Evolutionary conservation across 2,113 vertebrate species (phyloP), one percentile per base, ranked within the genome.

Genomic region (Pterocles orientalis): DNA sequence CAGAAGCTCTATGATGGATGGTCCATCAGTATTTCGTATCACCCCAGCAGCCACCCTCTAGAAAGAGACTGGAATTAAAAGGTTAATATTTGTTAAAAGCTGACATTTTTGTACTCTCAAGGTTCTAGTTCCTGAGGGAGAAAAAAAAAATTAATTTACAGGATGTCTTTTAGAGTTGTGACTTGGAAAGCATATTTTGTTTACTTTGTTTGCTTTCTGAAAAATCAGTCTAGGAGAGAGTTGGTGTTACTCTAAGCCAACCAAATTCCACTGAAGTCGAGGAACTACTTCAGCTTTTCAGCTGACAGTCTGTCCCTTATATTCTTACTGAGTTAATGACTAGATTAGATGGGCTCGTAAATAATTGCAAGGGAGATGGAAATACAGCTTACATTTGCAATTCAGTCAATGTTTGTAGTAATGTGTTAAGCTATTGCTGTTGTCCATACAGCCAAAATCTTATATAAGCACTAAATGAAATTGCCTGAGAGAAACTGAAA

Each of bases 31-130:
- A 77, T 95, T 91, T 95, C 81, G 56, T 89, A 71, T 50, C 11
- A 69, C 68, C 80, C 36, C 57, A 78, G 82, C 33, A 57, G 83
- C 73, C 80, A 89, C 16, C 36, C 73, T 96, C 86, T 94, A 78
- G 94, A 97, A 96, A 88, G 15, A 96, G 75, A 73, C 75, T 71
- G 89, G 87, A 94, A 97, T 95, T 62, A 88, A 97, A 96, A 93
- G 77, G 81, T 96, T 97, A 97, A 95, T 97, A 96, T 86, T 95
- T 96, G 82, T 95, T 95, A 94, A 91, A 96, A 95, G 48, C 54
- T 71, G 88, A 92, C 89, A 86, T 50, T 73, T 94, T 70, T 82
- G 85, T 95, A 76, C 64, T 82, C 53, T 94, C 70, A 66, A 90
- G 72, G 45, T 92, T 76, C 87, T 60, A 79, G 84, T 33, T 91